Evolutionary conservation across 2,888 invertebrate species (phyloP).

Genomic region (Eretmocerus hayati): DNA sequence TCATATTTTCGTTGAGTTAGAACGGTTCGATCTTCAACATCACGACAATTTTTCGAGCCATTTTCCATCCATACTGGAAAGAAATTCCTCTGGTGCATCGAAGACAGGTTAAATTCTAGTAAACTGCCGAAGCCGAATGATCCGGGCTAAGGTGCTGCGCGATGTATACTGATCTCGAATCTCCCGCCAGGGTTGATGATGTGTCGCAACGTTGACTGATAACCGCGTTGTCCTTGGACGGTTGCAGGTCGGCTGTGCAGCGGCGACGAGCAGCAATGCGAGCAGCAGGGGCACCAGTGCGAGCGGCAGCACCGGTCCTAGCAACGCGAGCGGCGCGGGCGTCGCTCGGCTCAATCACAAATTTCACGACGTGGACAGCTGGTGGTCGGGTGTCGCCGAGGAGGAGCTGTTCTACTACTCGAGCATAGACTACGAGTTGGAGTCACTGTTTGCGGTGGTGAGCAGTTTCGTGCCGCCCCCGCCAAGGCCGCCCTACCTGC

Average conservation of each 20-base stretch:
- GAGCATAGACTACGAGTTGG: constrained; percentile 39
- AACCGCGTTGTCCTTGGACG: no score
- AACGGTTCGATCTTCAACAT: no score
- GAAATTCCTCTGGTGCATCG: no score
- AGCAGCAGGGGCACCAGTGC: background rate
- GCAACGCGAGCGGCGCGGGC: background rate
- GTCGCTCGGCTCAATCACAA: background rate
- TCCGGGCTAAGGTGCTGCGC: no score
- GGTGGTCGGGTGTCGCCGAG: constrained; percentile 45
- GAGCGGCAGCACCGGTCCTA: background rate
- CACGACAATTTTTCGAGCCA: no score
- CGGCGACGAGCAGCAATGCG: constrained; percentile 27
- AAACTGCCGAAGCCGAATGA: no score
- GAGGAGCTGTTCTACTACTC: constrained; percentile 44
- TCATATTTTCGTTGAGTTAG: no score
- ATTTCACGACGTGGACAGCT: constrained; percentile 37
- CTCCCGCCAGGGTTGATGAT: no score
- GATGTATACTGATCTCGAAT: no score
- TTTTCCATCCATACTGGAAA: no score
- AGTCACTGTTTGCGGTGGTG: constrained; percentile 44
- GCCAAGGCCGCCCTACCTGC: constrained; percentile 58
- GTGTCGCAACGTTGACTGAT: no score
- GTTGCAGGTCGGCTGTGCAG: constrained; percentile 36
- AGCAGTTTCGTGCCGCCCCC: constrained; percentile 64
- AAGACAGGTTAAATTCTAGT: no score